Conservation (phyloP, 2,888 invertebrate genomes). For the Ommatoiulus sabulosus region DNA sequence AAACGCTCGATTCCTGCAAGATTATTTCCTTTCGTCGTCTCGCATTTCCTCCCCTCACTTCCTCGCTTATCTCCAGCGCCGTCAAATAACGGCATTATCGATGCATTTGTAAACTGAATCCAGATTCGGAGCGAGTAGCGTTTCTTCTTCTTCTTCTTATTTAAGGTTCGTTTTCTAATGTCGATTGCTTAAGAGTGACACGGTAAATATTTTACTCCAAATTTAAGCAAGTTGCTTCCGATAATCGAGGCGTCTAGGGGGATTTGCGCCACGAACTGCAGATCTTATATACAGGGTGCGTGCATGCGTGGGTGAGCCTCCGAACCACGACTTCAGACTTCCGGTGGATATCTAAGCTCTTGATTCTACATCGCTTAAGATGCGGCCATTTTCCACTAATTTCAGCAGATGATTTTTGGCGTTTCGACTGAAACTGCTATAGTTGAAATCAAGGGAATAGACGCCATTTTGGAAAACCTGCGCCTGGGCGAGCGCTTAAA, state of each 20-base stretch:
- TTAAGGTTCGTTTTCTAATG: not conserved
- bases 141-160: not conserved
- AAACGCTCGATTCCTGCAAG: not conserved
- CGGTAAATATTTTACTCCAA: constrained; percentile 28
- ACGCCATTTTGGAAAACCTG: no score
- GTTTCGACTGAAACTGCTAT: no score
- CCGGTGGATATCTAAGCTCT: not conserved
- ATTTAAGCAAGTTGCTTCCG: constrained; percentile 20
- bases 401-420: no score
- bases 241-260: not conserved
- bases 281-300: not conserved
- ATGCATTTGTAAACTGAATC: constrained; percentile 34
- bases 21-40: not conserved
- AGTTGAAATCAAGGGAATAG: no score
- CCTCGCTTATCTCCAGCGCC: not conserved
- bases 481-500: no score
- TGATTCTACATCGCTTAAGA: not conserved
- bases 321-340: no score
- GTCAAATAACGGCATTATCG: constrained; percentile 7
- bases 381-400: no score
- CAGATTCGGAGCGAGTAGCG: not conserved
- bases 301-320: not conserved
- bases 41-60: not conserved
- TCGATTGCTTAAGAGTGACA: not conserved
- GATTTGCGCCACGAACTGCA: not conserved